Evolutionary conservation across 1,140 invertebrate species (phyloP).

Genomic region (Euura saliciscinereae): DNA sequence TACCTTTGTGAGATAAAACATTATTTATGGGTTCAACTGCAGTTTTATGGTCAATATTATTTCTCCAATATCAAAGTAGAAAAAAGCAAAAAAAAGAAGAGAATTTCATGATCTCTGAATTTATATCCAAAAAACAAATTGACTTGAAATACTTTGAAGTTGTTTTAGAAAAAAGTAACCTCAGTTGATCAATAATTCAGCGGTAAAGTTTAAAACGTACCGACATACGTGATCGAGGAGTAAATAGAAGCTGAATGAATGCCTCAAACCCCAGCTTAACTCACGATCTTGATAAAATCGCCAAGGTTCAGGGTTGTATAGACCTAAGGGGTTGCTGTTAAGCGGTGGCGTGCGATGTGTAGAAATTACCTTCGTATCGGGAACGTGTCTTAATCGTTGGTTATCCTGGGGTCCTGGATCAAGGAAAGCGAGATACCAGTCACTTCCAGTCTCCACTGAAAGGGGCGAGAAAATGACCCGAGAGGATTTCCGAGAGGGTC

Average conservation of each 20-base stretch:
- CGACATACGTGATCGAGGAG: background rate
- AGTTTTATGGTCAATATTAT: too few relatives aligned
- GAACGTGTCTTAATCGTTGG: background rate
- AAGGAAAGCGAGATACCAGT: background rate
- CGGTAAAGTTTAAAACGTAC: too few relatives aligned
- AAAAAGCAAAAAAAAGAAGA: too few relatives aligned
- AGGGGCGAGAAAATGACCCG: background rate
- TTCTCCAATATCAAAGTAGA: too few relatives aligned
- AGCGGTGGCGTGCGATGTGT: slow-evolving; percentile 3
- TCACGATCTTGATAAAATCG: background rate
- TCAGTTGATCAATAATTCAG: too few relatives aligned
- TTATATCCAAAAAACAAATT: too few relatives aligned
- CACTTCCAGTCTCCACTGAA: background rate
- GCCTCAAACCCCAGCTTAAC: background rate
- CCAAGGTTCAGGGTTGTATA: background rate
- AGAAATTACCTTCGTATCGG: background rate
- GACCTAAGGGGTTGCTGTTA: background rate
- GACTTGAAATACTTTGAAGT: too few relatives aligned
- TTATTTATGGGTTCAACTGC: too few relatives aligned
- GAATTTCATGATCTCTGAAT: too few relatives aligned
- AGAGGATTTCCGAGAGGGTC: background rate
- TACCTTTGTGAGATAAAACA: too few relatives aligned
- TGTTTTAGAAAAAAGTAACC: too few relatives aligned
- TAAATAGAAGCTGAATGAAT: background rate
- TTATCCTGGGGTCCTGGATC: background rate